Percentiles rank a stretch among this genome's conserved stretches.
phyloP scores from a whole-genome alignment of 2,797 vertebrate species.

The Melanotaenia boesemani region DNA sequence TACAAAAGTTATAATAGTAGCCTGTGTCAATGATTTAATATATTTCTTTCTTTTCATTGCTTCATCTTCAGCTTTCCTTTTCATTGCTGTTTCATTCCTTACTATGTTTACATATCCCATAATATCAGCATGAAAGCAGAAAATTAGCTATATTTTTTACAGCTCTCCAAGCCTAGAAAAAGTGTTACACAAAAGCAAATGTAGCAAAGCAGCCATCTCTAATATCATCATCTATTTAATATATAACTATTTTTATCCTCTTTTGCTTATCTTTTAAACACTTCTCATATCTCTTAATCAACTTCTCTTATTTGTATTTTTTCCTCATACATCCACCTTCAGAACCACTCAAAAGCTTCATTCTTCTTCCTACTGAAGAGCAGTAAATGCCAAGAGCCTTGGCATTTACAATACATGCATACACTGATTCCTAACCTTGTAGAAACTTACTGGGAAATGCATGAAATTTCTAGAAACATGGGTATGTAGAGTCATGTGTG shows the following conservation, averaged over 20 bases:
- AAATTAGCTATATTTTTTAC: constrained; percentile 15
- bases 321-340: constrained; percentile 20
- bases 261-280: constrained; percentile 10
- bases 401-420: constrained; percentile 26
- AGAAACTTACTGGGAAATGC: neutral
- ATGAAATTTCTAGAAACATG: neutral
- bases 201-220: constrained; percentile 27
- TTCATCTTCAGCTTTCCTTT: constrained; percentile 35
- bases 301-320: constrained; percentile 20
- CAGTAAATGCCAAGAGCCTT: neutral
- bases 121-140: constrained; percentile 23
- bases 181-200: constrained; percentile 27
- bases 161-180: neutral
- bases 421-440: constrained; percentile 14
- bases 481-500: neutral
- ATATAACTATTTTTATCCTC: constrained; percentile 16
- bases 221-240: constrained; percentile 6
- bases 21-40: constrained; percentile 44
- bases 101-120: neutral
- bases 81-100: constrained; percentile 13
- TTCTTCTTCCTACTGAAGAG: constrained; percentile 17
- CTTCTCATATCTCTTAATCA: constrained; percentile 13
- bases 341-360: constrained; percentile 32
- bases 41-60: constrained; percentile 42
- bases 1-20: constrained; percentile 40